phyloP scores from a whole-genome alignment of 2,113 vertebrate species.

The Scalopus aquaticus region DNA sequence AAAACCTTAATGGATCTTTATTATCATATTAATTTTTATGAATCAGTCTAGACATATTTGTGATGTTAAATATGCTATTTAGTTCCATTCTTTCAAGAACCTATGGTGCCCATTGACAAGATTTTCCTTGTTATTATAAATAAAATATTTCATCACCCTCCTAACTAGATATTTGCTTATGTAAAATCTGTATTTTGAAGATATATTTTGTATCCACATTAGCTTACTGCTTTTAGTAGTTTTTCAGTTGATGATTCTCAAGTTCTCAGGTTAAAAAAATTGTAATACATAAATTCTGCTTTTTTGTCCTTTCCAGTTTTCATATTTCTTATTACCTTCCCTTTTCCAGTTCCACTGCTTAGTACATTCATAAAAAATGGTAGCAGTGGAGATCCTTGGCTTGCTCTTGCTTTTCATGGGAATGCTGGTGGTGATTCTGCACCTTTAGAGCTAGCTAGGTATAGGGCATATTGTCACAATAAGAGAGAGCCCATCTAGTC shows the following conservation, averaged over 20 bases:
- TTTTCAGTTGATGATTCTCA: slow-evolving; percentile 20
- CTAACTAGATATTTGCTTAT: not conserved
- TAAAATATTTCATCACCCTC: not conserved
- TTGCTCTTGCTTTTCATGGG: not conserved
- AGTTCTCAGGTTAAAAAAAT: not conserved
- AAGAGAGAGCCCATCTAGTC: not conserved
- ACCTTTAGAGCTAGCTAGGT: not conserved
- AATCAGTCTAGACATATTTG: not conserved
- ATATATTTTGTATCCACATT: not conserved
- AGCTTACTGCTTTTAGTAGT: not conserved
- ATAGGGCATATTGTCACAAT: not conserved
- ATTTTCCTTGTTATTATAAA: not conserved
- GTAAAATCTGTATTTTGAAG: not conserved
- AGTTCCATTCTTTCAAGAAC: not conserved
- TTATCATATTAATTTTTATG: not conserved
- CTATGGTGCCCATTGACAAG: not conserved
- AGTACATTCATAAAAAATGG: not conserved
- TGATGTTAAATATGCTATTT: not conserved
- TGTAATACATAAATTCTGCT: not conserved
- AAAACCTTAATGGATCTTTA: not conserved
- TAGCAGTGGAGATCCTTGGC: not conserved
- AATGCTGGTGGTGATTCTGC: not conserved
- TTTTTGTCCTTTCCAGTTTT: not conserved
- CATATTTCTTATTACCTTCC: not conserved
- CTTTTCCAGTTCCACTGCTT: not conserved